These are phyloP conservation scores for Origma solitaria DNA, from an alignment of 2,113 vertebrate species.

Conservation along the genomic window DNA sequence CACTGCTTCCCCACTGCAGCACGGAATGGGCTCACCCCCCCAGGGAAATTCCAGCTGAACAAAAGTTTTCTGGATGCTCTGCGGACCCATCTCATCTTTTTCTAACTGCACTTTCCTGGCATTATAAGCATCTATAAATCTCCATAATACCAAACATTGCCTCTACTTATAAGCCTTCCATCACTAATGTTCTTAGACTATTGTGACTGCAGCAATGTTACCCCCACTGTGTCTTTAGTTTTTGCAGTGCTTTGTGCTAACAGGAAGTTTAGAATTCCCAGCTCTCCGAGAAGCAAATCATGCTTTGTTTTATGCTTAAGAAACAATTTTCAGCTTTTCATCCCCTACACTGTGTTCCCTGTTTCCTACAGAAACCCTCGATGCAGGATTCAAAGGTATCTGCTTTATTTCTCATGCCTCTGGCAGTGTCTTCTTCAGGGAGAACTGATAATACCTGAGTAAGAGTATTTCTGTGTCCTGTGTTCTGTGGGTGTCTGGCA, in stretches of 20 bases:
- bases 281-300: not conserved
- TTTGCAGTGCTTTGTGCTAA: not conserved
- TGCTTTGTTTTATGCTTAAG: not conserved
- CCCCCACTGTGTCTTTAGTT: not conserved
- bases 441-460: not conserved
- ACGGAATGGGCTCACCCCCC: not conserved
- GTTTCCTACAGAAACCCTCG: not conserved
- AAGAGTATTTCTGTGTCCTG: not conserved
- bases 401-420: not conserved
- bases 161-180: not conserved
- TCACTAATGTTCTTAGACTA: not conserved
- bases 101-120: not conserved
- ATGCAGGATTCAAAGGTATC: not conserved
- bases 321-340: not conserved
- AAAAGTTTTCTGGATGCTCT: not conserved
- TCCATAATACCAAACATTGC: not conserved
- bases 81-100: not conserved
- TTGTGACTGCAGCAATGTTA: not conserved
- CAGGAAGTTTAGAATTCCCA: not conserved
- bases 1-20: not conserved
- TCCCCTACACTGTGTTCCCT: fast-evolving
- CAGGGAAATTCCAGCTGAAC: not conserved
- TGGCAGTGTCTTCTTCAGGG: not conserved
- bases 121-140: not conserved
- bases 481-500: not conserved